Evolutionary conservation across 2,888 invertebrate species (phyloP), one percentile per base, ranked within the genome.

Genomic region (Melanchra persicariae): DNA sequence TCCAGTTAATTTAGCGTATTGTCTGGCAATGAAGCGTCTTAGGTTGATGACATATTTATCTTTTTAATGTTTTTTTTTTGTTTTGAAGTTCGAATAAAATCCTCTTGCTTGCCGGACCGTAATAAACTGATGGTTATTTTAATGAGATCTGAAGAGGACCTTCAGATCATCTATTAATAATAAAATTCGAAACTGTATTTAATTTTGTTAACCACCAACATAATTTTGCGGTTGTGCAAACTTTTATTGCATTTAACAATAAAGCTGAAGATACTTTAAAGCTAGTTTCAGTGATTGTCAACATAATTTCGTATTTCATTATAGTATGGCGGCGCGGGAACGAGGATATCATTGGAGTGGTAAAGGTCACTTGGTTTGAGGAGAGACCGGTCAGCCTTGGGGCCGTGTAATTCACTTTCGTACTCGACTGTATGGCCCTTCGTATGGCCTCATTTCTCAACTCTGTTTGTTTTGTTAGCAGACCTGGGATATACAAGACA

Each of bases 371-470:
- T 92, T 90, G 93, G 92, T 93, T 93, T 93, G 94, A 95, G 94
- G 92, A 92, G 93, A 93, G 93, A 95, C 95, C 92, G 93, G 95
- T 94, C 95, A 95, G 92, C 95, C 95, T 96, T 96, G 95, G 95
- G 89, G 90, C 87, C 82, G 89, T 89, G 92, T 93, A 93, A 92
- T 94, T 94, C 94, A 94, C 95, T 95, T 95, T 95, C 95, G 93
- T 91, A 93, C 91, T 87, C 90, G 85, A 85, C 89, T 90, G 89
- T 87, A 84, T 85, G 93, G 95, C 95, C 95, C 95, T 95, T 94
- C 90, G 87, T 89, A 88, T 91, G 95, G 90, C 95, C 95, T 93
- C 95, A 94, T 94, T 95, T 94, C 93, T 90, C 90, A 91, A 93
- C 87, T 84, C 84, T 87, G 89, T 91, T 91, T 90, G 91, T 91